Evolutionary conservation across 2,888 invertebrate species (phyloP).

Genomic region (Schizaphis graminum): DNA sequence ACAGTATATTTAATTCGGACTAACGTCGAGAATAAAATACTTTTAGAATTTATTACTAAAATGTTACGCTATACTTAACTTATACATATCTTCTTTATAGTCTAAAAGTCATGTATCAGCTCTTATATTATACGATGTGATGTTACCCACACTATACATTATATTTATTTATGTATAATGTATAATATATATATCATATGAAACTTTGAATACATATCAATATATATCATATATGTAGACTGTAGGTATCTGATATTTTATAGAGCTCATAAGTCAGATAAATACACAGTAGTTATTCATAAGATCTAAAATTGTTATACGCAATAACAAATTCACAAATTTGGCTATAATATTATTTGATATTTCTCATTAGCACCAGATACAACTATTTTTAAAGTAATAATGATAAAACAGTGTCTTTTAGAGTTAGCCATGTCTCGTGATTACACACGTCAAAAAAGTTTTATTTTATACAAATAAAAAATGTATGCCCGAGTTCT

Average conservation of each 20-base stretch:
- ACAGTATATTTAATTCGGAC: background rate
- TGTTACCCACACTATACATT: background rate
- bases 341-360: background rate
- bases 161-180: background rate
- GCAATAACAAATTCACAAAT: background rate
- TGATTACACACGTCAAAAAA: background rate
- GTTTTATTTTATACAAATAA: background rate
- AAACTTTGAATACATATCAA: background rate
- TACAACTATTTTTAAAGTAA: background rate
- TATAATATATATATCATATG: background rate
- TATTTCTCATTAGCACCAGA: background rate
- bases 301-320: background rate
- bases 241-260: background rate
- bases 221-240: background rate
- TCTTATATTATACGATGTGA: background rate
- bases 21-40: background rate
- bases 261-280: background rate
- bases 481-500: background rate
- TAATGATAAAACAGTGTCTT: background rate
- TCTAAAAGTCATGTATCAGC: background rate
- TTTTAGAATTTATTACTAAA: background rate
- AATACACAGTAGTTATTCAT: background rate
- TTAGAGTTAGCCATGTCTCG: background rate
- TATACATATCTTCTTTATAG: background rate
- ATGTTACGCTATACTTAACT: background rate